Percentiles rank a stretch among this genome's conserved stretches.
Conservation (phyloP, 2,888 invertebrate species). For the Tubulanus polymorphus region DNA sequence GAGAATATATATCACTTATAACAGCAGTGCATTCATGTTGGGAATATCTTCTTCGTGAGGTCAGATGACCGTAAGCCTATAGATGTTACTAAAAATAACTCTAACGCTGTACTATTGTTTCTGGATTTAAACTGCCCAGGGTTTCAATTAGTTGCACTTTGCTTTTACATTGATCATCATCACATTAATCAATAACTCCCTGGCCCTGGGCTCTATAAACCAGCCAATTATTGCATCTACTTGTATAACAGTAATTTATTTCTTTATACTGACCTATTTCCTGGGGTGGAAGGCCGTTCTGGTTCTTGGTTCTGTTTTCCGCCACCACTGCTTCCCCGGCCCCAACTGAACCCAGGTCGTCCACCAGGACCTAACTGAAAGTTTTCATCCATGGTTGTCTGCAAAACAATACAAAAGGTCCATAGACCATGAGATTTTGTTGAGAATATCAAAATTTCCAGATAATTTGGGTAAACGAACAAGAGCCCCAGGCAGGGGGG, state of each 20-base stretch:
- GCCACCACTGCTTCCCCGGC: conserved; percentile 49
- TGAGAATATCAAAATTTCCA: not conserved
- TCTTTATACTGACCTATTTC: conserved; percentile 35
- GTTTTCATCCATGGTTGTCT: conserved; percentile 44
- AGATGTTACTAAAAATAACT: too few relatives aligned
- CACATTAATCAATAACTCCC: too few relatives aligned
- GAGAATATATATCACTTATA: too few relatives aligned
- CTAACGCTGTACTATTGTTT: too few relatives aligned
- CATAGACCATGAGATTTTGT: conserved; percentile 1
- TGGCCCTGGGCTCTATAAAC: not conserved
- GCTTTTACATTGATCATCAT: too few relatives aligned
- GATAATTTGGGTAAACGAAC: conserved; percentile 4
- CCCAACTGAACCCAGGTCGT: conserved; percentile 37
- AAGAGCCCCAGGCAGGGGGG: too few relatives aligned
- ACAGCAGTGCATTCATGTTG: too few relatives aligned
- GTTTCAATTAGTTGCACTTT: too few relatives aligned
- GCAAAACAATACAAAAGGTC: conserved; percentile 7
- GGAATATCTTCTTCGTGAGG: too few relatives aligned
- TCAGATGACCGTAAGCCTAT: too few relatives aligned
- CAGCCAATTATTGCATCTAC: not conserved
- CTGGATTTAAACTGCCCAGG: too few relatives aligned
- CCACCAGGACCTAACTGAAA: conserved; percentile 52
- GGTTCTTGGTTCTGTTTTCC: conserved; percentile 34
- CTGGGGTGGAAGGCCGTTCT: conserved; percentile 33
- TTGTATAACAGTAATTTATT: not conserved